phyloP scores from a whole-genome alignment of 2,113 vertebrate genomes.

The Aldabrachelys gigantea region DNA sequence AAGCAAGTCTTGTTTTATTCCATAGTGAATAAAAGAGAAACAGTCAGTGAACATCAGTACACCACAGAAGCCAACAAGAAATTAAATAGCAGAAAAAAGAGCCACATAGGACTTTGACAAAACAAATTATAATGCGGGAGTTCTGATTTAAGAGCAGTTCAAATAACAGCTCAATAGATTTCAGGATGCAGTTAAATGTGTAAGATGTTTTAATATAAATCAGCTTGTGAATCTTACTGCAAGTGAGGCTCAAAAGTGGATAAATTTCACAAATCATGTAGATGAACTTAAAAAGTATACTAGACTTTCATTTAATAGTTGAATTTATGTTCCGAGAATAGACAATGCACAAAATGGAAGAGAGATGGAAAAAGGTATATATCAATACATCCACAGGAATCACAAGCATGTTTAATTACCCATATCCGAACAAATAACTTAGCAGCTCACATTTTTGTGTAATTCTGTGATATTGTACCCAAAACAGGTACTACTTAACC shows the following conservation, averaged over 20 bases:
- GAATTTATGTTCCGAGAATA: not conserved
- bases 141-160: not conserved
- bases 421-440: no score
- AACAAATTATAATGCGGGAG: not conserved
- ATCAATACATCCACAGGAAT: not conserved
- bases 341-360: not conserved
- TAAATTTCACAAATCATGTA: no score
- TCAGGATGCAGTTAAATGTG: not conserved
- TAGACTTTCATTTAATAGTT: not conserved
- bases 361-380: not conserved
- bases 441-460: no score
- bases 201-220: not conserved
- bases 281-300: not conserved
- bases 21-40: not conserved
- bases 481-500: no score
- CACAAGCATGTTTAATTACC: not conserved
- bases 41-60: not conserved
- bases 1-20: not conserved
- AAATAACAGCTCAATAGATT: not conserved
- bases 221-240: not conserved
- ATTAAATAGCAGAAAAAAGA: not conserved
- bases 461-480: no score
- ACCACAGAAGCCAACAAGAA: not conserved
- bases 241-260: not conserved
- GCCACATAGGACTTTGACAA: constrained; percentile 6